Percentiles rank a stretch among this genome's conserved stretches.
Evolutionary conservation across 2,888 invertebrate species (phyloP).

Genomic region (Megamerina dolium): DNA sequence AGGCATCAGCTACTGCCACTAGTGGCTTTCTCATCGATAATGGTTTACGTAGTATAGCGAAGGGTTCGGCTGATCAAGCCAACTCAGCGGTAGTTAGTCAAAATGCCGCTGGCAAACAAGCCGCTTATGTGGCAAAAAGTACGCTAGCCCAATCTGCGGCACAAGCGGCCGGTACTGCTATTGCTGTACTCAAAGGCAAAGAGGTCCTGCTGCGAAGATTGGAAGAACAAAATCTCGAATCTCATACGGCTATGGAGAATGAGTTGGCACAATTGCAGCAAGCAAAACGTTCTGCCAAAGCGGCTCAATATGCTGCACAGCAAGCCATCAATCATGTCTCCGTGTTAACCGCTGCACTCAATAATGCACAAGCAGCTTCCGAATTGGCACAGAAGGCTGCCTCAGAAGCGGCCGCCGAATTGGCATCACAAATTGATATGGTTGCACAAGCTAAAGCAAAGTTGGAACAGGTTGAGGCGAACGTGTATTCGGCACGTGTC

Average conservation of each 20-base stretch:
- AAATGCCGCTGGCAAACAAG: constrained; percentile 69
- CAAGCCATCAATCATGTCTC: constrained; percentile 62
- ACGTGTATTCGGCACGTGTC: constrained; percentile 62
- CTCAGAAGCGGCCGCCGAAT: constrained; percentile 65
- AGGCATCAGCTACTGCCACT: constrained; percentile 2
- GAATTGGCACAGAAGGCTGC: constrained; percentile 62
- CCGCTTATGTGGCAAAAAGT: constrained; percentile 72
- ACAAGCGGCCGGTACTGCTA: constrained; percentile 63
- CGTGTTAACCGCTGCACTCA: constrained; percentile 67
- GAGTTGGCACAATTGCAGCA: constrained; percentile 52
- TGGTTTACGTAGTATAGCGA: constrained; percentile 63
- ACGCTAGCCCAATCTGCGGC: constrained; percentile 70
- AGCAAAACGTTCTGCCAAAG: constrained; percentile 56
- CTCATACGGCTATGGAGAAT: constrained; percentile 61
- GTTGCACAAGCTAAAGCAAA: constrained; percentile 64
- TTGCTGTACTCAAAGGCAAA: constrained; percentile 62
- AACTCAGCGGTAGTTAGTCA: constrained; percentile 67
- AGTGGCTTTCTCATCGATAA: constrained; percentile 54
- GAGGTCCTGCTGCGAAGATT: constrained; percentile 60
- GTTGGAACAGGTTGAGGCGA: constrained; percentile 62
- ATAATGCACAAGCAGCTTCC: constrained; percentile 62
- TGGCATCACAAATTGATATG: constrained; percentile 69
- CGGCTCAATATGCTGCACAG: constrained; percentile 66
- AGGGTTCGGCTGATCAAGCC: constrained; percentile 70
- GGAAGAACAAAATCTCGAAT: constrained; percentile 70